Base-by-base conservation (phyloP, 2,113 vertebrate genomes). In the Nesoenas mayeri region DNA sequence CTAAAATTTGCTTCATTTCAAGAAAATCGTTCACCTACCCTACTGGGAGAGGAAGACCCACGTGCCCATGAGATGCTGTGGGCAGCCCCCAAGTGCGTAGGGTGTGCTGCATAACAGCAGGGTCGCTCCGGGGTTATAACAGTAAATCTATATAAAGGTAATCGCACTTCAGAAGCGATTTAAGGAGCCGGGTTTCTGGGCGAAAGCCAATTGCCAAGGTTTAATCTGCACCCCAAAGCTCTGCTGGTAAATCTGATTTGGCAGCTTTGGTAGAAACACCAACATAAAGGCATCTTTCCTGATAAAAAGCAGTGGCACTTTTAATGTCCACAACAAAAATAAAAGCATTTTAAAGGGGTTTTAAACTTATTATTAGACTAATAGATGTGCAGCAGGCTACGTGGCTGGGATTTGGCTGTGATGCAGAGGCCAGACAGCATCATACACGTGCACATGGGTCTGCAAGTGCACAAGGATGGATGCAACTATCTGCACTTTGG, bases 11-110 rank as follows among this genome's bases (percentile, higher is more conserved):
- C 28, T 70, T 5, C 1, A 0, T 56, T 32, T n/a, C 57, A 13
- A 31, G 24, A 28, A 19, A 57, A 31, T 18, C 1, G 0, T 32
- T 32, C 18, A 7, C 32, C 6, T 51, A 0, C 3, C 0, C 21
- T 66, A 5, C 13, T 14, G 21, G 47, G 25, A 53, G 40, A 89
- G 53, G 9, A 69, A 50, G n/a, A 47, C 10, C 36, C 3, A 0
- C 3, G 24, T 2, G 3, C 19, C 38, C 12, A 0, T 9, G 64
- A n/a, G 6, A 9, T 10, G 28, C 26, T 9, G 9, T 29, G 24
- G 36, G 74, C 56, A 85, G 38, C 44, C 5, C 65, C 66, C 2
- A 2, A 19, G 81, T 13, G 14, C 1, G 0, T 29, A 12, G 47
- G 1, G 0, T 26, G 31, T 36, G 5, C 73, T 25, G 38, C 19